Percentiles rank a stretch among this genome's conserved stretches.
These are phyloP conservation scores for Conomelus anceps DNA, from an alignment of 2,888 invertebrate species.

Conservation along the genomic window DNA sequence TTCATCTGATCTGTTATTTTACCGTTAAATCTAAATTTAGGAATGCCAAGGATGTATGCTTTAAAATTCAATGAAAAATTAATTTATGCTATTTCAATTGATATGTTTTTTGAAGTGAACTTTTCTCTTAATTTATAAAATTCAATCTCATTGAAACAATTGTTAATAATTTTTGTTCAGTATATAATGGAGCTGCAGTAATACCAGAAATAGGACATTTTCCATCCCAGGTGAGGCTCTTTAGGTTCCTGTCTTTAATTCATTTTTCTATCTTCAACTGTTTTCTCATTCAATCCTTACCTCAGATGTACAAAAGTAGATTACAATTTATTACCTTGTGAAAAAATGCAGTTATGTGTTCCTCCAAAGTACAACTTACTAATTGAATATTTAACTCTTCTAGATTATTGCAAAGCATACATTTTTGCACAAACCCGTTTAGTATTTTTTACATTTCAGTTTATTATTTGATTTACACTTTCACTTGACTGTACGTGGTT, in stretches of 20 bases:
- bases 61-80: neutral
- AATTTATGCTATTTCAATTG: neutral
- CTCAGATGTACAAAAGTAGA: neutral
- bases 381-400: neutral
- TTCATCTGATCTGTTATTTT: neutral
- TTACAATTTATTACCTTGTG: neutral
- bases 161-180: neutral
- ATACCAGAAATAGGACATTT: neutral
- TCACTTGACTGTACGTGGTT: too few relatives aligned
- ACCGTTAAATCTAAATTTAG: neutral
- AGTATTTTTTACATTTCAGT: neutral
- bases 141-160: neutral
- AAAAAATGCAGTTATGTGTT: neutral
- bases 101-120: neutral
- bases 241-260: neutral
- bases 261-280: neutral
- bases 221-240: neutral
- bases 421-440: neutral
- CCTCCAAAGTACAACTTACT: neutral
- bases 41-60: neutral
- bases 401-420: neutral
- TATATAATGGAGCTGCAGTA: neutral
- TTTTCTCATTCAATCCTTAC: neutral
- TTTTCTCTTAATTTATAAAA: neutral
- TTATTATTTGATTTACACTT: too few relatives aligned